A percentile compares a stretch with the other conserved stretches of the same genome.
These are phyloP conservation scores for Drosophila pruinosa DNA, from an alignment of 1,140 invertebrate genomes.

Conservation along the genomic window DNA sequence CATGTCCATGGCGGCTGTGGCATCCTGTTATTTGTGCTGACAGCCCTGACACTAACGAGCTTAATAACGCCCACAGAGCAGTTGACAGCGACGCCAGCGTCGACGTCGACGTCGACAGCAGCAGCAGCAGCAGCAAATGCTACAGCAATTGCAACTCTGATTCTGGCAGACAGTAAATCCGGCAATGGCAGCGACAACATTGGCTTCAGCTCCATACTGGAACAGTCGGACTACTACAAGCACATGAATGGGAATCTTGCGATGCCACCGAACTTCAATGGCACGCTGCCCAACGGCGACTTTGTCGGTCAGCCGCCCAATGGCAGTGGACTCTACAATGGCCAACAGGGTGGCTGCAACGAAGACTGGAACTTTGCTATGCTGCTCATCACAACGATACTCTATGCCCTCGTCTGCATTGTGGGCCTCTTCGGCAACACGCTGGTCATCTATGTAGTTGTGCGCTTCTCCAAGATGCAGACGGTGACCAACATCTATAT, in stretches of 20 bases:
- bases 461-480: constrained; percentile 97
- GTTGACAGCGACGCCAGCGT: constrained; percentile 60
- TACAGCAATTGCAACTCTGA: neutral
- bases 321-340: constrained; percentile 2
- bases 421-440: constrained; percentile 96
- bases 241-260: constrained; percentile 46
- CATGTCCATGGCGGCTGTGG: constrained; percentile 47
- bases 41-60: constrained; percentile 78
- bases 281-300: constrained; percentile 4
- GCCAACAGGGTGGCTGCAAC: constrained; percentile 75
- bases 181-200: neutral
- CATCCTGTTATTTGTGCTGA: constrained; percentile 77
- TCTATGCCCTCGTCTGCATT: constrained; percentile 93
- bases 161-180: neutral
- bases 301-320: constrained; percentile 38
- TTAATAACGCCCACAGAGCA: constrained; percentile 79
- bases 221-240: constrained; percentile 32
- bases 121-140: neutral
- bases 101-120: constrained; percentile 10
- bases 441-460: constrained; percentile 97
- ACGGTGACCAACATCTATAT: constrained; percentile 99
- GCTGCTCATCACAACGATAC: constrained; percentile 85
- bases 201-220: constrained; percentile 3
- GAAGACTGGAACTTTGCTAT: constrained; percentile 83
- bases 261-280: constrained; percentile 22